These are phyloP conservation scores for Diplodus sargus DNA, from an alignment of 2,797 vertebrate genomes.

Conservation along the genomic window DNA sequence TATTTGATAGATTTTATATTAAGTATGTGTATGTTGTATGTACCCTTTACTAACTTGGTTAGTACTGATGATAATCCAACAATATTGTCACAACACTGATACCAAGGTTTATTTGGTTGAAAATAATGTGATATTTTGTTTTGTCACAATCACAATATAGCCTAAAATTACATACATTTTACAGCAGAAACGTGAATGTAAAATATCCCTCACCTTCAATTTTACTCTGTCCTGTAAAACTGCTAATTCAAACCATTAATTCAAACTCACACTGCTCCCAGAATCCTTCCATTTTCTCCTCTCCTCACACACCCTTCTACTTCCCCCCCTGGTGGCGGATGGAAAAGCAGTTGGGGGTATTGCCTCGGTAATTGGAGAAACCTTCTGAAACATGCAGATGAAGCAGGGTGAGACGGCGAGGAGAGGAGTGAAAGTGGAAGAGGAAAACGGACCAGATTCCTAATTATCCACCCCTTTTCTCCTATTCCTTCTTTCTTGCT, in stretches of 20 bases:
- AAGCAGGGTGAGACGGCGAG: constrained; percentile 59
- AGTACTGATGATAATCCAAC: too few relatives aligned
- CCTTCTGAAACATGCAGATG: constrained; percentile 85
- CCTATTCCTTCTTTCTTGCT: constrained; percentile 46
- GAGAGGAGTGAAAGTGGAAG: constrained; percentile 61
- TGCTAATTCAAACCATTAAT: constrained; percentile 75
- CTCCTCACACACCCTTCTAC: constrained; percentile 47
- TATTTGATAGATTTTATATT: too few relatives aligned
- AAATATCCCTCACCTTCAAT: constrained; percentile 33
- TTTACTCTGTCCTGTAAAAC: constrained; percentile 37
- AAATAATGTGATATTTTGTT: too few relatives aligned
- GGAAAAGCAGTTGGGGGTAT: constrained; percentile 67
- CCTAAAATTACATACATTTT: background rate
- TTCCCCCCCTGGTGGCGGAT: constrained; percentile 69
- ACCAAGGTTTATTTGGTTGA: too few relatives aligned
- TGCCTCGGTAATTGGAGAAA: constrained; percentile 79
- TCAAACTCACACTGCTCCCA: constrained; percentile 71
- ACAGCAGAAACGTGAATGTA: constrained; percentile 14
- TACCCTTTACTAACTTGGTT: too few relatives aligned
- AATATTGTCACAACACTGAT: too few relatives aligned
- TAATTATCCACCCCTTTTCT: constrained; percentile 74
- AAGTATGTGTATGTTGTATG: too few relatives aligned
- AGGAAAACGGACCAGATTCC: constrained; percentile 75
- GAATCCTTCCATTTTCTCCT: constrained; percentile 59
- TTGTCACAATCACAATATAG: too few relatives aligned